A percentile compares a stretch with the other conserved stretches of the same genome.
These are phyloP conservation scores for Alectoris magna DNA, from an alignment of 2,797 vertebrate species.

Conservation along the genomic window DNA sequence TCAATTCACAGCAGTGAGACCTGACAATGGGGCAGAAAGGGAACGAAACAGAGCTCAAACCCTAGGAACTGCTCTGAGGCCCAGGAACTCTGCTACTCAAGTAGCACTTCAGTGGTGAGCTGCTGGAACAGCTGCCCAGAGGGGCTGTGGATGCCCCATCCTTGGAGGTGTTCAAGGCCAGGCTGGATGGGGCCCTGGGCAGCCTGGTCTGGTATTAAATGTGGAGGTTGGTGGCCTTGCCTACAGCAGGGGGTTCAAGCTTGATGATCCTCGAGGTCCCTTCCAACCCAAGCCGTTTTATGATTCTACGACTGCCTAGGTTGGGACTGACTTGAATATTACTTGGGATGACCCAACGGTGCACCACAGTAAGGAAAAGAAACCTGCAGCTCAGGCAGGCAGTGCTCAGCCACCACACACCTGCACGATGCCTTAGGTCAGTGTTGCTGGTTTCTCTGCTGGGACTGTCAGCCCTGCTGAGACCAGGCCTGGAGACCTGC, in stretches of 20 bases:
- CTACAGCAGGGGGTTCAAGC: too few relatives aligned
- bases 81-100: background rate
- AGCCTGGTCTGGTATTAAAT: too few relatives aligned
- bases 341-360: background rate
- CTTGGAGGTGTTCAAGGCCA: too few relatives aligned
- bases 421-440: background rate
- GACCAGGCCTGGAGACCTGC: background rate
- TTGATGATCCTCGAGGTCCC: too few relatives aligned
- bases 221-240: too few relatives aligned
- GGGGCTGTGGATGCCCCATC: too few relatives aligned
- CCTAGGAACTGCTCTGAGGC: fast-evolving
- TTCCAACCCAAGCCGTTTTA: too few relatives aligned
- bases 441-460: background rate
- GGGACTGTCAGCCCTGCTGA: background rate
- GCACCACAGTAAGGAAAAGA: background rate
- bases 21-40: background rate
- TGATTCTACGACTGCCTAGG: background rate
- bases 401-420: fast-evolving
- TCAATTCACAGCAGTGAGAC: background rate
- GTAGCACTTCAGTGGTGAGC: too few relatives aligned
- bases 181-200: too few relatives aligned
- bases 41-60: background rate
- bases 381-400: background rate
- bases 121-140: too few relatives aligned
- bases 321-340: background rate